These are phyloP conservation scores for Apodemus speciosus DNA, from an alignment of 2,113 vertebrate genomes.

Conservation along the genomic window DNA sequence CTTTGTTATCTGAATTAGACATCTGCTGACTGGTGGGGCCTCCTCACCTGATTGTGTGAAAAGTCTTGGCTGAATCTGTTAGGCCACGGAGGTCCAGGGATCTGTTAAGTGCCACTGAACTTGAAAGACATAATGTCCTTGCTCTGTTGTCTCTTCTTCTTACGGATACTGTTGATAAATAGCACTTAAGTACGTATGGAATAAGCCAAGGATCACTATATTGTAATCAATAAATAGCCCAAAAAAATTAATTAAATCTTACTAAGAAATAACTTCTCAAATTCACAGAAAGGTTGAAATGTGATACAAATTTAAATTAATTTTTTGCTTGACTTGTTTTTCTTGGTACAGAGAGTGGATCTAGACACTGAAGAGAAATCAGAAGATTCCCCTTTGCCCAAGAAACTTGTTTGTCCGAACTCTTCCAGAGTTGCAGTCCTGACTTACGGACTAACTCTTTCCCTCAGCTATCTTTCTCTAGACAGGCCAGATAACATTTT, in stretches of 20 bases:
- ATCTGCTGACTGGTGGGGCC: constrained; percentile 83
- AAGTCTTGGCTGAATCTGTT: constrained; percentile 93
- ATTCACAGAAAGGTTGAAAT: constrained; percentile 20
- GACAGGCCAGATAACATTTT: neutral
- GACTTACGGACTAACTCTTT: neutral
- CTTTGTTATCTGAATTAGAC: constrained; percentile 90
- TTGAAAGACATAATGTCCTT: constrained; percentile 95
- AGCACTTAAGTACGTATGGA: constrained; percentile 63
- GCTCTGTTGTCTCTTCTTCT: constrained; percentile 87
- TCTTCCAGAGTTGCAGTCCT: constrained; percentile 9
- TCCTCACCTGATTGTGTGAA: constrained; percentile 97
- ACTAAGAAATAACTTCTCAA: constrained; percentile 69
- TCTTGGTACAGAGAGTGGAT: neutral
- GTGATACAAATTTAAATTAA: constrained; percentile 14
- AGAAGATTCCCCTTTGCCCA: neutral
- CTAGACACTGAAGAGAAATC: constrained; percentile 37
- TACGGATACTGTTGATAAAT: constrained; percentile 77
- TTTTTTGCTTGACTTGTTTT: constrained; percentile 24
- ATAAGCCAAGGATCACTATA: constrained; percentile 28
- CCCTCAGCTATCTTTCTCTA: constrained; percentile 20
- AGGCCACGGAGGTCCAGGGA: constrained; percentile 90
- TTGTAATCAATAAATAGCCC: constrained; percentile 49
- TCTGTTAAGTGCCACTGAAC: constrained; percentile 92
- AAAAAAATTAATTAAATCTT: constrained; percentile 52
- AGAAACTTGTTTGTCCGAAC: neutral